Percentiles rank a stretch among this genome's conserved stretches.
Conservation (phyloP, 2,797 vertebrate genomes). For the Nyctalus aviator region DNA sequence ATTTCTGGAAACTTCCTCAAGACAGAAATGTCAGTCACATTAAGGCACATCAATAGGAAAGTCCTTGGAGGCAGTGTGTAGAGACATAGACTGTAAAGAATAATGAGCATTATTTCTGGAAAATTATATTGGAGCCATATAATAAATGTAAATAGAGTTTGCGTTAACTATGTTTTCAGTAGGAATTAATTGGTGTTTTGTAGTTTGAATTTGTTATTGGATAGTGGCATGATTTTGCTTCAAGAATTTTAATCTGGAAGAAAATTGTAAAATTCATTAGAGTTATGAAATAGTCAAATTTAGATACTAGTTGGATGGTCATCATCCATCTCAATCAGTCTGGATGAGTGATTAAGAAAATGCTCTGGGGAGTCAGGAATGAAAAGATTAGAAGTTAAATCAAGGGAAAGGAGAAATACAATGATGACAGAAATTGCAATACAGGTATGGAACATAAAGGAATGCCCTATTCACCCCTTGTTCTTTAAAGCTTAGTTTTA, state of each 20-base stretch:
- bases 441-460: background rate
- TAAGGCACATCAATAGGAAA: background rate
- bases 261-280: background rate
- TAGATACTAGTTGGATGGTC: background rate
- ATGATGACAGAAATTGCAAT: background rate
- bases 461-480: background rate
- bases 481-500: background rate
- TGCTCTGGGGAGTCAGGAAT: fast-evolving
- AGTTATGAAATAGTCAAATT: background rate
- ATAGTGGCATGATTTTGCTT: background rate
- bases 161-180: background rate
- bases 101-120: background rate
- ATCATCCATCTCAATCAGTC: background rate
- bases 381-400: background rate
- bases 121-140: slow-evolving; percentile 15
- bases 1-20: background rate
- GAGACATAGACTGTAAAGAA: background rate
- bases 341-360: background rate
- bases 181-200: background rate
- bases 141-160: background rate
- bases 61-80: background rate
- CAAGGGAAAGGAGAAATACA: background rate
- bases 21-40: background rate
- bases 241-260: background rate
- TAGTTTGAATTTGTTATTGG: background rate